A percentile compares a stretch with the other conserved stretches of the same genome.
phyloP scores from a whole-genome alignment of 35 echinoderm and acorn worm species.

The Eucidaris tribuloides region DNA sequence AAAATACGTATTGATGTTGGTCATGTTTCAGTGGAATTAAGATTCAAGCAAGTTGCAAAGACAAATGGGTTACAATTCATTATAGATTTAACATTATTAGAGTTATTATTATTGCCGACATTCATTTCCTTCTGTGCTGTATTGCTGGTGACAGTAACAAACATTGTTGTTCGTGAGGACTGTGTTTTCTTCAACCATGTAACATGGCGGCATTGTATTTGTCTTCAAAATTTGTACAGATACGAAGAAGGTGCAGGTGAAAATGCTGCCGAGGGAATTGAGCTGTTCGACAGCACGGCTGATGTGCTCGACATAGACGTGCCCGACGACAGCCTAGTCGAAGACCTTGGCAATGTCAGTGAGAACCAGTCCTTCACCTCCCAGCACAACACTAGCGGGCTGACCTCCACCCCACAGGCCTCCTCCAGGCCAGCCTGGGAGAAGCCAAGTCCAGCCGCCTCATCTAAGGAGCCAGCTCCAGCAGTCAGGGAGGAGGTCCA shows the following conservation, averaged over 20 bases:
- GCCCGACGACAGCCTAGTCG: constrained; percentile 2
- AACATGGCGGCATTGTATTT: too few relatives aligned
- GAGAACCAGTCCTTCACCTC: constrained; percentile 1
- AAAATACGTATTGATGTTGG: too few relatives aligned
- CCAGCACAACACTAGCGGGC: not conserved
- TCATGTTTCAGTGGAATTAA: too few relatives aligned
- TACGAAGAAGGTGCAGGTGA: not conserved
- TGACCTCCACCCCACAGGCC: not conserved
- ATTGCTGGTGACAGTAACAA: too few relatives aligned
- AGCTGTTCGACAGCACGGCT: not conserved
- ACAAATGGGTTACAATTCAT: too few relatives aligned
- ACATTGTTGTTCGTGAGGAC: too few relatives aligned
- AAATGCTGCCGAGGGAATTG: not conserved
- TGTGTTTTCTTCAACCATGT: too few relatives aligned
- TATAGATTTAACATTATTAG: too few relatives aligned
- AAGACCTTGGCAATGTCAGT: not conserved
- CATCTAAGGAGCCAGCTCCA: not conserved
- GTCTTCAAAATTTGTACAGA: too few relatives aligned
- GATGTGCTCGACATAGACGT: not conserved
- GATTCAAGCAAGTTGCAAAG: too few relatives aligned
- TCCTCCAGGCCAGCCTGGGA: not conserved
- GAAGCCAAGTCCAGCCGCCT: not conserved
- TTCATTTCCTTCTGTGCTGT: too few relatives aligned
- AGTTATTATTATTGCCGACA: too few relatives aligned
- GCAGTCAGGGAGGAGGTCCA: not conserved